phyloP scores from a whole-genome alignment of 2,797 vertebrate genomes.

The Spinus olivaceus region DNA sequence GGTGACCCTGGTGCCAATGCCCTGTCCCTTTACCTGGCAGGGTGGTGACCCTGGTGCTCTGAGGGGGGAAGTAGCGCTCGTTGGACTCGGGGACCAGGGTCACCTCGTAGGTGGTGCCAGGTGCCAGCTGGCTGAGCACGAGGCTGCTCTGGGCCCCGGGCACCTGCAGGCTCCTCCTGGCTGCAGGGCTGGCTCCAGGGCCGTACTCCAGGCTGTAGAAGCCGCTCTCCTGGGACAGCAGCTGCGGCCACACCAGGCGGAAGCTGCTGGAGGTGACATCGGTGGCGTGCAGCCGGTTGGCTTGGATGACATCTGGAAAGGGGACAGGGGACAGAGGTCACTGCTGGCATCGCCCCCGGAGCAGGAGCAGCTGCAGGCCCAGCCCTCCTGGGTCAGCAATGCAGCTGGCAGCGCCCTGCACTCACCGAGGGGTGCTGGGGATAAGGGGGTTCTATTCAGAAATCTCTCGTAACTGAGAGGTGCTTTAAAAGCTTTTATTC shows the following conservation, averaged over 20 bases:
- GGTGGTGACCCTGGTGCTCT: constrained; percentile 83
- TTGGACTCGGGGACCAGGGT: constrained; percentile 86
- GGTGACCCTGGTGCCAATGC: not conserved
- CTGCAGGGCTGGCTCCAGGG: constrained; percentile 13
- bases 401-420: too few species aligned
- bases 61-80: constrained; percentile 72
- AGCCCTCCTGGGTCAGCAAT: too few species aligned
- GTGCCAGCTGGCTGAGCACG: constrained; percentile 74
- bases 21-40: constrained; percentile 73
- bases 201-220: constrained; percentile 84
- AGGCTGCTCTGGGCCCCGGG: constrained; percentile 74
- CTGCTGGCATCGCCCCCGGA: not conserved
- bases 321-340: not conserved
- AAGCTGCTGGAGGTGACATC: constrained; percentile 84
- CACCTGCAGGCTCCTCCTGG: constrained; percentile 65
- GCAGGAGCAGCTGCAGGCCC: too few species aligned
- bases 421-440: too few species aligned
- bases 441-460: too few species aligned
- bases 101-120: constrained; percentile 85
- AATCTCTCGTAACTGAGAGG: too few species aligned
- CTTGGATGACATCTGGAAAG: constrained; percentile 82
- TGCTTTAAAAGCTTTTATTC: too few species aligned
- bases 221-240: constrained; percentile 78
- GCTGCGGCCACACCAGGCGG: constrained; percentile 83
- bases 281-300: constrained; percentile 79